These are phyloP conservation scores for Eufriesea mexicana DNA, from an alignment of 1,140 invertebrate genomes.

Conservation along the genomic window DNA sequence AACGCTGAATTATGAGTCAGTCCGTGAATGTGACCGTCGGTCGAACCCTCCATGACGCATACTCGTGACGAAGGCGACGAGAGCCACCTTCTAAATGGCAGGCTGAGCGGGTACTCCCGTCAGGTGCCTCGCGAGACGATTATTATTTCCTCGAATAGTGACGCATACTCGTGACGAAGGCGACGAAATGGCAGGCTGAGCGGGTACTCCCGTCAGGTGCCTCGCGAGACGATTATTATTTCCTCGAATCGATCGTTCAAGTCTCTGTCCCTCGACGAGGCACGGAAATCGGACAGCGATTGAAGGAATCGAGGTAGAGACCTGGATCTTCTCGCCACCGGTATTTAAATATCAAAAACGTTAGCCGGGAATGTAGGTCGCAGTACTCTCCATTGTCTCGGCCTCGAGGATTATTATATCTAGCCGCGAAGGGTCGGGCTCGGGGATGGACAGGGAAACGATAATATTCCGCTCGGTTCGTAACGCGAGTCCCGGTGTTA, in stretches of 20 bases:
- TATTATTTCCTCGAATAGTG: no score
- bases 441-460: background rate
- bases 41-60: background rate
- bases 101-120: no score
- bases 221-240: no score
- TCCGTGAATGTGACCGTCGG: background rate
- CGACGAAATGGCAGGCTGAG: no score
- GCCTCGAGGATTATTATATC: background rate
- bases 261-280: no score
- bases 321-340: background rate
- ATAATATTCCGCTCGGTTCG: background rate
- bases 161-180: conserved; percentile 1
- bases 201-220: no score
- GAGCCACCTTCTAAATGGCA: no score
- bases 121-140: no score
- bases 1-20: conserved; percentile 69
- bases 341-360: conserved; percentile 30
- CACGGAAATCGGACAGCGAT: conserved; percentile 24
- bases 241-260: no score
- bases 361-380: conserved; percentile 16
- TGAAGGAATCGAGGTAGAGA: conserved; percentile 15
- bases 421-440: no score
- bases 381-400: conserved; percentile 10
- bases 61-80: background rate
- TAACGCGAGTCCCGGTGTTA: no score